Conservation (phyloP, 2,113 vertebrate genomes). For the Siniperca chuatsi region DNA sequence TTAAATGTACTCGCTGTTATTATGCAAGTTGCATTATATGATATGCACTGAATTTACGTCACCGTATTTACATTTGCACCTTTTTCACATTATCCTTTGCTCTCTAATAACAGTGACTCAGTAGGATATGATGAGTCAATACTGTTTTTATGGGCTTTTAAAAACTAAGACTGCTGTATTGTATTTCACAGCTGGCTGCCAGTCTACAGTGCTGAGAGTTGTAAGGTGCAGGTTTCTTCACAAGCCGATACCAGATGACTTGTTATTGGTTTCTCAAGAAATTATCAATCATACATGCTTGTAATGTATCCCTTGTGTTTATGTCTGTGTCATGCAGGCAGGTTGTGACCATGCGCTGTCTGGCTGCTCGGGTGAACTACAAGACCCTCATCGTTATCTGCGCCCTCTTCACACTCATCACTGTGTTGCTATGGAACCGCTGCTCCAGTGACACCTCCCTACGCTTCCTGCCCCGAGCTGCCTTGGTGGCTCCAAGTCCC, state of each 20-base stretch:
- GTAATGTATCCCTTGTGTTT: not conserved
- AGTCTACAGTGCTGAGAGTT: not conserved
- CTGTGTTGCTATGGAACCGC: slow-evolving; percentile 94
- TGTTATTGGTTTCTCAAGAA: not conserved
- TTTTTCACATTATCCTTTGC: not conserved
- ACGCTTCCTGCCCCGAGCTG: slow-evolving; percentile 76
- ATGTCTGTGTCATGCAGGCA: slow-evolving; percentile 80
- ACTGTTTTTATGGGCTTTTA: not conserved
- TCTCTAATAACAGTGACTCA: not conserved
- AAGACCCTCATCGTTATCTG: slow-evolving; percentile 97
- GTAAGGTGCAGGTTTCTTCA: not conserved
- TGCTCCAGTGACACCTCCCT: slow-evolving; percentile 88
- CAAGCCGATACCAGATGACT: not conserved
- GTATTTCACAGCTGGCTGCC: not conserved
- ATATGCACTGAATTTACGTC: not conserved
- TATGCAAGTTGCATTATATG: not conserved
- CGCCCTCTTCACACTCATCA: slow-evolving; percentile 92
- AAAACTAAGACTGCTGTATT: not conserved
- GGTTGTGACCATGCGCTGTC: slow-evolving; percentile 96
- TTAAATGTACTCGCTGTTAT: not conserved
- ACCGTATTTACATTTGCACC: not conserved
- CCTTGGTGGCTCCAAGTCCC: slow-evolving; percentile 75
- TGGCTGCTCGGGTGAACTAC: slow-evolving; percentile 96
- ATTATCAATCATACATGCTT: not conserved
- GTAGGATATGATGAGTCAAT: not conserved